phyloP scores from a whole-genome alignment of 2,888 invertebrate species.

The Parochlus steinenii region DNA sequence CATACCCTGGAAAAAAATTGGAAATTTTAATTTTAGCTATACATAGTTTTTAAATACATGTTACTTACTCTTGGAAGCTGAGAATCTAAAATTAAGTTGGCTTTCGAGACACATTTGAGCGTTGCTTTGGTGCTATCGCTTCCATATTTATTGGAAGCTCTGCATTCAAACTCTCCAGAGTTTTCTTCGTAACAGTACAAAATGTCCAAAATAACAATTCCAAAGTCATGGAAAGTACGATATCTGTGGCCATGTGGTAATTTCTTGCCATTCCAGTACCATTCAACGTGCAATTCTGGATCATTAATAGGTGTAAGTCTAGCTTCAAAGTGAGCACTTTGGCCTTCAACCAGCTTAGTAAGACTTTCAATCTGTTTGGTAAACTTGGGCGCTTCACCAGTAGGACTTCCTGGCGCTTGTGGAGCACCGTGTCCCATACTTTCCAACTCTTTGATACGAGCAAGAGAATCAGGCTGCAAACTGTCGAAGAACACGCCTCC shows the following conservation, averaged over 20 bases:
- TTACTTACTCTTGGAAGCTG: constrained; percentile 68
- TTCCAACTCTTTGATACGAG: constrained; percentile 74
- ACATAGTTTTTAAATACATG: background rate
- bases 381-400: constrained; percentile 75
- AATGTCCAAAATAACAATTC: constrained; percentile 89
- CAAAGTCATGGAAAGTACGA: constrained; percentile 94
- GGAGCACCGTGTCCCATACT: constrained; percentile 39
- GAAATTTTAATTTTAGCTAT: constrained; percentile 10
- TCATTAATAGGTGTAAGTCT: constrained; percentile 86
- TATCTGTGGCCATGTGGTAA: constrained; percentile 90
- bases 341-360: constrained; percentile 79
- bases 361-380: constrained; percentile 74
- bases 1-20: constrained; percentile 49
- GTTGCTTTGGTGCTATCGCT: constrained; percentile 71
- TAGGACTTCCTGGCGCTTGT: constrained; percentile 43
- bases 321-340: constrained; percentile 87
- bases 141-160: constrained; percentile 83
- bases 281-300: constrained; percentile 85
- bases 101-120: constrained; percentile 73
- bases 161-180: constrained; percentile 83
- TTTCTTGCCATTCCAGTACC: constrained; percentile 88
- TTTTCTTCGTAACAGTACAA: constrained; percentile 93
- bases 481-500: constrained; percentile 79
- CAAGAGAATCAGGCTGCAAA: constrained; percentile 78
- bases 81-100: constrained; percentile 79